Evolutionary conservation across 2,888 invertebrate species (phyloP).

Genomic region (Cheiracanthium punctorium): DNA sequence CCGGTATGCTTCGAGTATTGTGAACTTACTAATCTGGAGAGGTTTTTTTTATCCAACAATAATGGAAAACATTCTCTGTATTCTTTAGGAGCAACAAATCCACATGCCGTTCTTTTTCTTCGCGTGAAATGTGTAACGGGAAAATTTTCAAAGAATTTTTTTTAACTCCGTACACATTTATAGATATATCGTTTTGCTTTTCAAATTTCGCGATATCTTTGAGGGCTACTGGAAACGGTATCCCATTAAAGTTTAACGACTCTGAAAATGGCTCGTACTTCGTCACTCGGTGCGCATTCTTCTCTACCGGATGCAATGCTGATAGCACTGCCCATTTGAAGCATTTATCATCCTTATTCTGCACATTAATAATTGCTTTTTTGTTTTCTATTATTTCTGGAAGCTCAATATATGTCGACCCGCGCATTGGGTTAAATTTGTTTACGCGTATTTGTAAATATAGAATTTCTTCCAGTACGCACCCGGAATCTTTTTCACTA

Average conservation of each 20-base stretch:
- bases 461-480: not conserved
- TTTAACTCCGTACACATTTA: not conserved
- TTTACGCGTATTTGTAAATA: not conserved
- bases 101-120: not conserved
- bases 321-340: not conserved
- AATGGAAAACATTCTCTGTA: not conserved
- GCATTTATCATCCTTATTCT: not conserved
- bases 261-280: not conserved
- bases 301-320: not conserved
- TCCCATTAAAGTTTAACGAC: not conserved
- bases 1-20: not conserved
- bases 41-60: not conserved
- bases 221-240: not conserved
- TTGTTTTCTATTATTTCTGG: not conserved
- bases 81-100: not conserved
- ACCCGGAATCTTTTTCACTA: not conserved
- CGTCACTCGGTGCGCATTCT: not conserved
- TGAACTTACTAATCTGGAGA: not conserved
- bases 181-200: not conserved
- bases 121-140: not conserved
- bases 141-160: not conserved
- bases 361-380: not conserved
- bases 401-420: not conserved
- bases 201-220: not conserved
- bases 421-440: not conserved